Evolutionary conservation across 2,888 invertebrate species (phyloP).

Genomic region (Amblyteles armatorius): DNA sequence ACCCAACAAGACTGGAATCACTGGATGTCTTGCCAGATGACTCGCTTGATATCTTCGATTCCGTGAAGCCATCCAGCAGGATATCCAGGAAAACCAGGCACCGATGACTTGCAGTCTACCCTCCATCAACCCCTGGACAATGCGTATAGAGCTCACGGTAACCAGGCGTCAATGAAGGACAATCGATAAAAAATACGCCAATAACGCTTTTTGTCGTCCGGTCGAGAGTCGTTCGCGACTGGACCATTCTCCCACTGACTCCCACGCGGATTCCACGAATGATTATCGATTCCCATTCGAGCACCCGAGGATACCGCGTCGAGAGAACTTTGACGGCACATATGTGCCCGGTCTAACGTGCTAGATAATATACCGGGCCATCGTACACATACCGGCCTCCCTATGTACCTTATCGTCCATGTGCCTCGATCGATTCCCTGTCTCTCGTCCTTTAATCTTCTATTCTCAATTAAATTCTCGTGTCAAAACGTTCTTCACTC

Average conservation of each 20-base stretch:
- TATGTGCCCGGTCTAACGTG: not conserved
- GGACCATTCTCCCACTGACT: not conserved
- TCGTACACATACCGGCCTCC: not conserved
- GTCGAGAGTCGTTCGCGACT: not conserved
- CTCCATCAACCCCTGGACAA: no score
- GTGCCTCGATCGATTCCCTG: not conserved
- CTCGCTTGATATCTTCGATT: no score
- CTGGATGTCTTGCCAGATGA: no score
- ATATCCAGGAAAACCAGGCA: no score
- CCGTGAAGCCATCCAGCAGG: no score
- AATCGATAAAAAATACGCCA: not conserved
- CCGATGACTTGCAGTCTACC: no score
- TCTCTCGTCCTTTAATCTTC: not conserved
- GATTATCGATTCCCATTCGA: constrained; percentile 45
- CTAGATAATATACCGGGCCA: not conserved
- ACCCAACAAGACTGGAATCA: no score
- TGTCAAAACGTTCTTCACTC: constrained; percentile 7
- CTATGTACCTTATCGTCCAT: not conserved
- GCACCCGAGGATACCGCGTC: constrained; percentile 8
- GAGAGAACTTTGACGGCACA: constrained; percentile 26
- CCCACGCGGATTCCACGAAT: constrained; percentile 20
- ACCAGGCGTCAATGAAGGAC: not conserved
- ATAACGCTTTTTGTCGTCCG: not conserved
- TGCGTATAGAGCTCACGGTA: no score
- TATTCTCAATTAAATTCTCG: constrained; percentile 16